Evolutionary conservation across 2,888 invertebrate species (phyloP).

Genomic region (Thumatha senex): DNA sequence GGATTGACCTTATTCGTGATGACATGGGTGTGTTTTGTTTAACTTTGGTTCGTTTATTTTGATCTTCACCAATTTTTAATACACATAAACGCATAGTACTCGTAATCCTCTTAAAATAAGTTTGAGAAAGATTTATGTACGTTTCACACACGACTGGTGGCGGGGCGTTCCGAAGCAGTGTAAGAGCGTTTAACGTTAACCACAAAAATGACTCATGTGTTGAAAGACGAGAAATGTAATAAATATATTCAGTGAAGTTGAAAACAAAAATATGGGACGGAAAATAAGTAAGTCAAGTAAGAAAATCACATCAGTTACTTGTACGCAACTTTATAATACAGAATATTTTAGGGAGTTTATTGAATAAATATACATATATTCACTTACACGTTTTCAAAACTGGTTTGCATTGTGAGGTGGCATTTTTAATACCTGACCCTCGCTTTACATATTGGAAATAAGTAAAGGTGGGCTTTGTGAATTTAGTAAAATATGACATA

Average conservation of each 20-base stretch:
- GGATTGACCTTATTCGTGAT: no score
- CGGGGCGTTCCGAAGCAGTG: constrained; percentile 39
- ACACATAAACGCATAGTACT: no score
- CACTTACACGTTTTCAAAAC: constrained; percentile 56
- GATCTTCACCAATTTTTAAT: no score
- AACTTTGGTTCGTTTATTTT: no score
- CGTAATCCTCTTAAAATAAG: no score
- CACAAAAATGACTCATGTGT: constrained; percentile 64
- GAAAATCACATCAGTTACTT: constrained; percentile 69
- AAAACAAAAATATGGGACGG: constrained; percentile 74
- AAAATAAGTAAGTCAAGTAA: constrained; percentile 69
- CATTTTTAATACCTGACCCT: constrained; percentile 25
- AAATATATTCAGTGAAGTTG: constrained; percentile 74
- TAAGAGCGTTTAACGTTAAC: no score
- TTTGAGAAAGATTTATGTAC: constrained; percentile 28
- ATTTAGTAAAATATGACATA: no score
- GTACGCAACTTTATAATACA: constrained; percentile 60
- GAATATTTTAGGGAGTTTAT: constrained; percentile 72
- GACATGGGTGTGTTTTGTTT: no score
- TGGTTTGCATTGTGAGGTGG: constrained; percentile 48
- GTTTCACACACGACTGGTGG: constrained; percentile 43
- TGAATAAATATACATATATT: constrained; percentile 77
- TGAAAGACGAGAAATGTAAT: constrained; percentile 70
- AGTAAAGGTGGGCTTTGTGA: constrained; percentile 16
- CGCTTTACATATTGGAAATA: constrained; percentile 11